phyloP scores from a whole-genome alignment of 2,113 vertebrate species.

The Pachypanchax playfairii region DNA sequence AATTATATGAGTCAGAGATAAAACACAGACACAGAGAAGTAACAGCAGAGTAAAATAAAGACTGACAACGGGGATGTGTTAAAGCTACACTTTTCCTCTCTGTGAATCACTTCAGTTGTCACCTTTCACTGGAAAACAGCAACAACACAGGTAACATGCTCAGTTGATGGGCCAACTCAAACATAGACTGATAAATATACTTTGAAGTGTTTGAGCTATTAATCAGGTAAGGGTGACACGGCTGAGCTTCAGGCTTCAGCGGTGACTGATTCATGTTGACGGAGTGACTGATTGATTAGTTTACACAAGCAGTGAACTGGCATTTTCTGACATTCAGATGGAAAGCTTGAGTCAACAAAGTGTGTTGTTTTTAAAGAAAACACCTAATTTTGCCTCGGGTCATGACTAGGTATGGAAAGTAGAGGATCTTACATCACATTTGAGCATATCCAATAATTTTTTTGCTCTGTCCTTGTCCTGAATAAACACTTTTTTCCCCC shows the following conservation, averaged over 20 bases:
- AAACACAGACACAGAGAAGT: conserved; percentile 3
- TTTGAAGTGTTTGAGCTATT: conserved; percentile 27
- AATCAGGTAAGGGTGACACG: conserved; percentile 26
- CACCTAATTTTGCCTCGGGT: conserved; percentile 3
- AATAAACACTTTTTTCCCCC: conserved; percentile 18
- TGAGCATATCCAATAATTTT: conserved; percentile 6
- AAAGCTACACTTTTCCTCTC: conserved; percentile 35
- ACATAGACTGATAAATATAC: conserved; percentile 39
- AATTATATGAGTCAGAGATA: conserved; percentile 55
- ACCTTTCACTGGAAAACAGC: conserved; percentile 4
- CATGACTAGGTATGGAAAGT: conserved; percentile 4
- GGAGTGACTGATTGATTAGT: conserved; percentile 58
- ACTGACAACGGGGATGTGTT: conserved; percentile 2
- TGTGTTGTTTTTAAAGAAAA: conserved; percentile 35
- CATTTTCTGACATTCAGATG: conserved; percentile 52
- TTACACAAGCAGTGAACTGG: conserved; percentile 44
- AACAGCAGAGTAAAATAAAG: conserved; percentile 11
- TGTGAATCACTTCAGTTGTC: background rate
- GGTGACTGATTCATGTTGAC: conserved; percentile 45
- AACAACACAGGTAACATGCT: background rate
- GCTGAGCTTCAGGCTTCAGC: conserved; percentile 26
- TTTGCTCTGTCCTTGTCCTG: conserved; percentile 19
- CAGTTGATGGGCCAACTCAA: background rate
- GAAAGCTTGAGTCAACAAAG: conserved; percentile 41
- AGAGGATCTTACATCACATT: conserved; percentile 8